phyloP scores from a whole-genome alignment of 2,888 invertebrate genomes.

The Coleophora flavipennella region DNA sequence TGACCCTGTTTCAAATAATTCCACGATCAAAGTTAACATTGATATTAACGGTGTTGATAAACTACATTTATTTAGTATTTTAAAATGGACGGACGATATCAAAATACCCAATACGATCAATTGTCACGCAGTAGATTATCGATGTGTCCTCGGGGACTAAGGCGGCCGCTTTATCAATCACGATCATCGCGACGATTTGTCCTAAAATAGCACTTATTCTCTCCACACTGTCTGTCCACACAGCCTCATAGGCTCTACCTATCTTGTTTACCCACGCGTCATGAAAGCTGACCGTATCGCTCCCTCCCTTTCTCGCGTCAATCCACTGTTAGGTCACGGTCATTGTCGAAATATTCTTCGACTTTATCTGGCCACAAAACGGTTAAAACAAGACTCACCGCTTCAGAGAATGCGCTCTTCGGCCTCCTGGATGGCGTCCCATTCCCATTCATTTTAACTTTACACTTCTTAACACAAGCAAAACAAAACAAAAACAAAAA shows the following conservation, averaged over 20 bases:
- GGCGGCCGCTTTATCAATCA: too few species aligned
- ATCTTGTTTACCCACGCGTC: slow-evolving; percentile 7
- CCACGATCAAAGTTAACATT: too few species aligned
- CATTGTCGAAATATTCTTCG: slow-evolving; percentile 1
- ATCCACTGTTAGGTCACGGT: slow-evolving; percentile 1
- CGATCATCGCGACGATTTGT: background rate
- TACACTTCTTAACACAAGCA: slow-evolving; percentile 28
- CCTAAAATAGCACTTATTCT: slow-evolving; percentile 3
- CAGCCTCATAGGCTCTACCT: background rate
- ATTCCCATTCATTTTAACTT: slow-evolving; percentile 61
- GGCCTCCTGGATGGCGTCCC: slow-evolving; percentile 62
- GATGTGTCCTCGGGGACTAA: too few species aligned
- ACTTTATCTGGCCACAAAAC: background rate
- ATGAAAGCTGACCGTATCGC: background rate
- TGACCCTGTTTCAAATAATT: too few species aligned
- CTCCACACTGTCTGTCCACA: background rate
- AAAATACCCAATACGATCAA: too few species aligned
- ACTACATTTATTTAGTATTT: too few species aligned
- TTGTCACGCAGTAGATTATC: too few species aligned
- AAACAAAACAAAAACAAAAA: slow-evolving; percentile 41
- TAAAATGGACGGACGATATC: too few species aligned
- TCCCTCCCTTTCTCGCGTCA: background rate
- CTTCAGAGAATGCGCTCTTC: slow-evolving; percentile 64
- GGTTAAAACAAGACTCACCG: slow-evolving; percentile 34
- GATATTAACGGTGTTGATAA: too few species aligned